Conservation (phyloP, 64 coral and sea anemone genomes). For the Cladopsammia gracilis region DNA sequence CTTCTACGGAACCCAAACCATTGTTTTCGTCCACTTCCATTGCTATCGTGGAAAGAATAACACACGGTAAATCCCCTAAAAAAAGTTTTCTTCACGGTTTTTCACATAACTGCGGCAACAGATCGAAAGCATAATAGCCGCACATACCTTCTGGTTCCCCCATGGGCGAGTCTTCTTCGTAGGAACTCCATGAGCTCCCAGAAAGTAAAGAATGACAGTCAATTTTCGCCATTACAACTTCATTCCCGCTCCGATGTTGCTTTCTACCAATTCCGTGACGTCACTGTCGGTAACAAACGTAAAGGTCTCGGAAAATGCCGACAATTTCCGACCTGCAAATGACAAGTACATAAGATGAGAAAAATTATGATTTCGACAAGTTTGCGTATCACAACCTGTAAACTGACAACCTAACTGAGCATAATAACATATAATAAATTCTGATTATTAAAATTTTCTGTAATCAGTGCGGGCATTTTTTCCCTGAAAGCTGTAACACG, state of each 20-base stretch:
- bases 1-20: slow-evolving; percentile 83
- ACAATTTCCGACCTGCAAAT: slow-evolving; percentile 68
- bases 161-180: slow-evolving; percentile 76
- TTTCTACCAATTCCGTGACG: slow-evolving; percentile 89
- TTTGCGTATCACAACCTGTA: neutral
- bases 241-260: slow-evolving; percentile 98
- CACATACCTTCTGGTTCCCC: slow-evolving; percentile 94
- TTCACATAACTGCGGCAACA: slow-evolving; percentile 10
- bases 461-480: neutral
- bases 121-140: slow-evolving; percentile 33
- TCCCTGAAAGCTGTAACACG: neutral
- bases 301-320: slow-evolving; percentile 63
- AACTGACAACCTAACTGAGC: neutral
- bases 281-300: slow-evolving; percentile 88
- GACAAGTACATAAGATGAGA: slow-evolving; percentile 15
- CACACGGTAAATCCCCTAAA: slow-evolving; percentile 71
- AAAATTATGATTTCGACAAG: neutral
- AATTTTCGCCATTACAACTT: slow-evolving; percentile 99
- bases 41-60: slow-evolving; percentile 89
- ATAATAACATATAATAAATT: neutral
- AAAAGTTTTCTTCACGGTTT: slow-evolving; percentile 52
- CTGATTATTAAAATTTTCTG: neutral
- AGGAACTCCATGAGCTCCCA: slow-evolving; percentile 97
- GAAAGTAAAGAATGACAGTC: slow-evolving; percentile 99
- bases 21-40: slow-evolving; percentile 99